phyloP scores from a whole-genome alignment of 1,140 invertebrate genomes.

The Drosophila busckii region DNA sequence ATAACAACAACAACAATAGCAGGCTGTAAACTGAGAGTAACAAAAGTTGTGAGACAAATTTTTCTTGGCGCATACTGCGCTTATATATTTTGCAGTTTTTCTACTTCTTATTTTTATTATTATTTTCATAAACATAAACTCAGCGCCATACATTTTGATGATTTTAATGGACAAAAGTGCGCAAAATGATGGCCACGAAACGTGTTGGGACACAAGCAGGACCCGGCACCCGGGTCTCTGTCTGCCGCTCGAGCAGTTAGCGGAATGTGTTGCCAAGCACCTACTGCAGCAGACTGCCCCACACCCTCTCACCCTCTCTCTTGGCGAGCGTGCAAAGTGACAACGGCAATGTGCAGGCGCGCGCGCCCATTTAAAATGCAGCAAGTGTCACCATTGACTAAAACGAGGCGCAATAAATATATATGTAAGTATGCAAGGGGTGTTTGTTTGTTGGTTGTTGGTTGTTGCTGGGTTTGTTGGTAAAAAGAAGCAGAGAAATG shows the following conservation, averaged over 20 bases:
- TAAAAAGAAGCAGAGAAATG: too few relatives aligned
- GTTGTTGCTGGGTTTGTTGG: too few relatives aligned
- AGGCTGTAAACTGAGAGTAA: too few relatives aligned
- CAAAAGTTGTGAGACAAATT: conserved; percentile 49
- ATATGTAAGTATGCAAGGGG: too few relatives aligned
- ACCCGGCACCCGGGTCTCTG: conserved; percentile 1
- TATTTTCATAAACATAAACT: conserved; percentile 70
- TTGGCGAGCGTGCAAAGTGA: conserved; percentile 19
- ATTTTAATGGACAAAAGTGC: conserved; percentile 74
- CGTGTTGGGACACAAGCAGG: conserved; percentile 45
- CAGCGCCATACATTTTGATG: conserved; percentile 68
- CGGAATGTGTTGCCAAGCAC: conserved; percentile 71
- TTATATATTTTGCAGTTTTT: too few relatives aligned
- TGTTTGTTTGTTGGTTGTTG: too few relatives aligned
- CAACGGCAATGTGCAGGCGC: conserved; percentile 46
- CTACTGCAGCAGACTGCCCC: conserved; percentile 44
- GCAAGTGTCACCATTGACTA: conserved; percentile 74
- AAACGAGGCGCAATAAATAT: conserved; percentile 75
- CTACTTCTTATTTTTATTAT: too few relatives aligned
- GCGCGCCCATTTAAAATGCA: conserved; percentile 69
- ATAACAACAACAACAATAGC: conserved; percentile 22
- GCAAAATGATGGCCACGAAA: conserved; percentile 71
- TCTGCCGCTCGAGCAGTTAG: conserved; percentile 32
- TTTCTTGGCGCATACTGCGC: too few relatives aligned
- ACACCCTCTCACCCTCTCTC: background rate